Evolutionary conservation across 2,888 invertebrate genomes (phyloP), one percentile per base, ranked within the genome.

Genomic region (Machimus rusticus): DNA sequence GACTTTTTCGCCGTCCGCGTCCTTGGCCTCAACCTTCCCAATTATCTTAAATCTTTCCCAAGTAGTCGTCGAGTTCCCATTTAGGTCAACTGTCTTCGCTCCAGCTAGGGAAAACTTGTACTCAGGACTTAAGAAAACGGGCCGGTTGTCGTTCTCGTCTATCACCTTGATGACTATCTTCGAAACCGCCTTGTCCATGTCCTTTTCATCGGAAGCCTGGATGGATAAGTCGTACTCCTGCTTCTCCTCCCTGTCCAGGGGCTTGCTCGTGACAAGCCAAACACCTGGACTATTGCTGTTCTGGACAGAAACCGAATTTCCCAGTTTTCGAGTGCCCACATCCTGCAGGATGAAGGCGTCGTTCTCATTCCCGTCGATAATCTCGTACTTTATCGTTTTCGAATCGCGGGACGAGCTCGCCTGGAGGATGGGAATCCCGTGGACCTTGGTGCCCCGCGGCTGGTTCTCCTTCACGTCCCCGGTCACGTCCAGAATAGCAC

Each of bases 141-240:
- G 99, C 88, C 96, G 95, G 92, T 99, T 98, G 92, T 99, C 99
- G 92, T 99, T 99, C 92, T 97, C 97, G 91, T 99, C 98, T 34
- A 95, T 93, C 37, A 99, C 95, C 28, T 95, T 94, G 57, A 99
- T 94, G 77, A 94, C 94, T 14, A 98, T 94, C 89, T 95, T 96
- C n/a, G 97, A 95, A 37, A 95, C 95, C 0, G 97, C 97, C 90
- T 95, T 96, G 92, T 97, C 97, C 79, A 97, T 94, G 74, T 96
- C 97, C 90, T 95, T 95, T 37, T 95, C 94, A 91, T 98, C 97
- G 14, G 95, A 95, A 0, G 98, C 98, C 91, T 96, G 96, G 84
- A 98, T 94, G 0, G 96, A 95, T 84, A 98, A 93, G 88, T 95
- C 94, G 91, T 98, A 98, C 57, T 94, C 93, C 57, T 94, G 94